phyloP scores from a whole-genome alignment of 2,797 vertebrate species.

The Borostomias antarcticus region DNA sequence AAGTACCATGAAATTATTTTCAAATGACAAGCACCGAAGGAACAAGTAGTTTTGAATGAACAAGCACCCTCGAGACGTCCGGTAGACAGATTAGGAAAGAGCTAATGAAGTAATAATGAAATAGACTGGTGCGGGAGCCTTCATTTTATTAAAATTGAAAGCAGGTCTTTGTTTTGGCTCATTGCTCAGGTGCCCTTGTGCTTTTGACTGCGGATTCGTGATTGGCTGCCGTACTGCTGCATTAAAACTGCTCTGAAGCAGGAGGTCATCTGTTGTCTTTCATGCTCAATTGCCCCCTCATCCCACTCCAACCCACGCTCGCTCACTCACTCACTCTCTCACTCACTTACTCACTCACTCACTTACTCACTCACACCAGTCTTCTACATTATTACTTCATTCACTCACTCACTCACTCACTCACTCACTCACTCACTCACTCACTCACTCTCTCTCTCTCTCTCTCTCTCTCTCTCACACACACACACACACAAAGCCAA shows the following conservation, averaged over 20 bases:
- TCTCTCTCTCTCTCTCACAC: not conserved
- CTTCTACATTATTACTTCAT: too few relatives aligned
- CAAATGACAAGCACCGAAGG: too few relatives aligned
- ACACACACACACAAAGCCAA: too few relatives aligned
- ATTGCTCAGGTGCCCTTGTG: not conserved
- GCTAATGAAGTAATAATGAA: too few relatives aligned
- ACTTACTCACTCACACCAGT: not conserved
- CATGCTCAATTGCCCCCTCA: conserved; percentile 45
- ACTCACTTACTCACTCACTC: conserved; percentile 10
- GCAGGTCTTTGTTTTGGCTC: not conserved
- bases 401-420: conserved; percentile 11
- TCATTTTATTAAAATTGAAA: too few relatives aligned
- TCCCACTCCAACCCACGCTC: not conserved
- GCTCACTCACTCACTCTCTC: not conserved
- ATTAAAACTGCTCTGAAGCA: conserved; percentile 9
- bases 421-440: not conserved
- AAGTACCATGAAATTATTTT: not conserved
- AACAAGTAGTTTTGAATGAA: too few relatives aligned
- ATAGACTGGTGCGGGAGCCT: too few relatives aligned
- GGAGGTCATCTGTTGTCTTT: conserved; percentile 59
- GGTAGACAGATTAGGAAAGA: too few relatives aligned
- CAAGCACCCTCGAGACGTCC: too few relatives aligned
- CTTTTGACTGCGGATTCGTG: conserved; percentile 47
- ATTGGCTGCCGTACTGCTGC: conserved; percentile 43
- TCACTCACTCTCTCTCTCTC: not conserved